Conservation (phyloP, 2,113 vertebrate genomes). For the Otolemur garnettii region DNA sequence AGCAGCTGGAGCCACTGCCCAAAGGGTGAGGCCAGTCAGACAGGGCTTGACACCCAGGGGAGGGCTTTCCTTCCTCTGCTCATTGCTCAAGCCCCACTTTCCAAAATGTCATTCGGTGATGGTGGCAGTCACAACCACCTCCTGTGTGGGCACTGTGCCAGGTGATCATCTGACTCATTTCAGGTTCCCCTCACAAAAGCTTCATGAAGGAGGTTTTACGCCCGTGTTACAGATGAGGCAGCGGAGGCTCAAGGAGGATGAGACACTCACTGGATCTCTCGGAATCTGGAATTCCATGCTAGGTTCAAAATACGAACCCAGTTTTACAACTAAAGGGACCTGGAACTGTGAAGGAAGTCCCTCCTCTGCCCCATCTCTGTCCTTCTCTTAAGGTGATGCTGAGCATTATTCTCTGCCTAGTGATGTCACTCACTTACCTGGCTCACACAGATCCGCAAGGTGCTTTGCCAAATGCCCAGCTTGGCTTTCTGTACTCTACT, state of each 20-base stretch:
- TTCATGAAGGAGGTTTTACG: neutral
- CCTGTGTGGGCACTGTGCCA: neutral
- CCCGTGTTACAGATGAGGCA: too few species aligned
- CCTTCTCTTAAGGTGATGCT: neutral
- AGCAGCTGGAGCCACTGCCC: neutral
- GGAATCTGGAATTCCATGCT: neutral
- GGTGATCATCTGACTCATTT: neutral
- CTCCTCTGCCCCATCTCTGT: neutral
- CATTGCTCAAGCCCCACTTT: neutral
- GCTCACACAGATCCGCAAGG: neutral
- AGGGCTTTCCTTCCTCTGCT: neutral
- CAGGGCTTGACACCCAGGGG: neutral
- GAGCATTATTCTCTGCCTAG: neutral
- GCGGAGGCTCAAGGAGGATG: neutral
- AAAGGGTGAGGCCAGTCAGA: accelerated
- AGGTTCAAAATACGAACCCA: accelerated
- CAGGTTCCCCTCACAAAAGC: neutral
- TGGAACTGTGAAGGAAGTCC: neutral
- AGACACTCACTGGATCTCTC: neutral
- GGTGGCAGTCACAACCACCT: neutral
- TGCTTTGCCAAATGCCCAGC: neutral
- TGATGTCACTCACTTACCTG: neutral
- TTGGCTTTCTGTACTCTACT: neutral
- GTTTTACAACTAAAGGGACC: neutral
- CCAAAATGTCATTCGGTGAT: neutral